Conservation (phyloP, 2,113 vertebrate species). For the Chlamydotis undulata region DNA sequence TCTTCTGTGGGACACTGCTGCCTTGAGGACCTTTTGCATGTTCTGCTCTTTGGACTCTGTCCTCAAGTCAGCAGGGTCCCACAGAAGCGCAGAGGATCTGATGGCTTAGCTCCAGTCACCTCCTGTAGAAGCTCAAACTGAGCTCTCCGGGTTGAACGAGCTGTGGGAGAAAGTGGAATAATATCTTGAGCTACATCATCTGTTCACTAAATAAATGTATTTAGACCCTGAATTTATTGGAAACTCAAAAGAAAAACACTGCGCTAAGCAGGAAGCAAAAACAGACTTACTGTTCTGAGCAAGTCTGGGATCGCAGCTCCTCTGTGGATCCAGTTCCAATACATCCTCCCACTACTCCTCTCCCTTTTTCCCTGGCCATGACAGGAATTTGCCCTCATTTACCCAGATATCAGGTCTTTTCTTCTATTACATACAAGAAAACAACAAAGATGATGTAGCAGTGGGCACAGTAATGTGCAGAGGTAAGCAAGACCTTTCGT, state of each 20-base stretch:
- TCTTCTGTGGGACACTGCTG: neutral
- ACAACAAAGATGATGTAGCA: neutral
- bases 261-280: neutral
- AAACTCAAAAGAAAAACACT: neutral
- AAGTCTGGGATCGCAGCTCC: neutral
- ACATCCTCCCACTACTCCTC: neutral
- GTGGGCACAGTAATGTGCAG: neutral
- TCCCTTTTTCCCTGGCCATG: neutral
- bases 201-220: neutral
- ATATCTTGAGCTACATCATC: neutral
- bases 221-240: neutral
- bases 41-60: too few relatives aligned
- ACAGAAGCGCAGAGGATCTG: neutral
- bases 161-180: neutral
- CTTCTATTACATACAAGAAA: neutral
- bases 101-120: neutral
- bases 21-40: neutral
- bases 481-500: neutral
- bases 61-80: too few relatives aligned
- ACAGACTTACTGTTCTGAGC: neutral
- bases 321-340: neutral
- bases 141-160: neutral
- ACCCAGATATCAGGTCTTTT: neutral
- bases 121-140: slow-evolving; percentile 6
- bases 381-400: neutral